phyloP scores from a whole-genome alignment of 2,113 vertebrate genomes.

The Tapirus terrestris region DNA sequence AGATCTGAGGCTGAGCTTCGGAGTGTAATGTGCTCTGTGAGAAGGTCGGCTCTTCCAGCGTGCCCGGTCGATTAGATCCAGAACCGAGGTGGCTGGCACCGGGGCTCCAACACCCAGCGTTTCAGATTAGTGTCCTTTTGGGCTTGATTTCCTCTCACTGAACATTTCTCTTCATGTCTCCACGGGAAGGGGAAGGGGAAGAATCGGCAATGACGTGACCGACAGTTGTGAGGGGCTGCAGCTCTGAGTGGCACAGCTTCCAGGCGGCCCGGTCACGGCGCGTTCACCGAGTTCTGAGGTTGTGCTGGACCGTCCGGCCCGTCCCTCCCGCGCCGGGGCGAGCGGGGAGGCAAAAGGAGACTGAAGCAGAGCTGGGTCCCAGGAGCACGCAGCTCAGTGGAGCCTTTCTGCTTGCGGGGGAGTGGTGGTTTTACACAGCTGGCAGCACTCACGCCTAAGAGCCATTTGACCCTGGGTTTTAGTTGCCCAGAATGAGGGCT shows the following conservation, averaged over 20 bases:
- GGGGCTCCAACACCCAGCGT: background rate
- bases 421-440: background rate
- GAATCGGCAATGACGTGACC: background rate
- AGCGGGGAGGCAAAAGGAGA: background rate
- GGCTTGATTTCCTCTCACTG: background rate
- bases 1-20: background rate
- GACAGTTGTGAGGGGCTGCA: too few species aligned
- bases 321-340: fast-evolving
- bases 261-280: fast-evolving
- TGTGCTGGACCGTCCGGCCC: background rate
- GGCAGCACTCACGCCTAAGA: background rate
- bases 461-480: too few species aligned
- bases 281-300: fast-evolving
- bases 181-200: background rate
- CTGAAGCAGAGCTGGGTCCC: background rate
- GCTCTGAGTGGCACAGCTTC: background rate
- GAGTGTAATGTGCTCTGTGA: background rate
- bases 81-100: background rate
- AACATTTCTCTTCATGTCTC: background rate
- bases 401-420: background rate
- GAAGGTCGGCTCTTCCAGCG: background rate
- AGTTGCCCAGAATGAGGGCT: background rate
- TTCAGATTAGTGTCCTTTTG: background rate
- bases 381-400: fast-evolving
- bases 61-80: background rate